These are phyloP conservation scores for Lampropteryx suffumata DNA, from an alignment of 2,888 invertebrate species.

Conservation along the genomic window DNA sequence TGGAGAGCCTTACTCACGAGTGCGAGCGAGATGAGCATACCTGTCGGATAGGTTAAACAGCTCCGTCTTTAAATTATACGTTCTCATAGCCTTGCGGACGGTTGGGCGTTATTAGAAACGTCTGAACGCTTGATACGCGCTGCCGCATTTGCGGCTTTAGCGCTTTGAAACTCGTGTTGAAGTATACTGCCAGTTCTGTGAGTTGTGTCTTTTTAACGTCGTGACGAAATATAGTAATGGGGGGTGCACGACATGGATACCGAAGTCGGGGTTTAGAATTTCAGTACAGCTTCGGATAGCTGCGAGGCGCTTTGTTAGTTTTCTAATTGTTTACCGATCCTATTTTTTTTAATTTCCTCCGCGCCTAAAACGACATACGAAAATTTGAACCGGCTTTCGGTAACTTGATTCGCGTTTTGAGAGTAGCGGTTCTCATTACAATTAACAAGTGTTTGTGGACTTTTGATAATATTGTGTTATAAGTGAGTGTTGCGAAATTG, in stretches of 20 bases:
- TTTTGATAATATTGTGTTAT: conserved; percentile 35
- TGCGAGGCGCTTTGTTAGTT: conserved; percentile 79
- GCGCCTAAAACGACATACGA: conserved; percentile 46
- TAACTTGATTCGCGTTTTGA: conserved; percentile 43
- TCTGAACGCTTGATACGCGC: conserved; percentile 31
- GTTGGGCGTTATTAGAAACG: conserved; percentile 43
- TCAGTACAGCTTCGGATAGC: conserved; percentile 83
- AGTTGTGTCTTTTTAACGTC: conserved; percentile 45
- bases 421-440: conserved; percentile 50
- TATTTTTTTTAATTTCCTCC: conserved; percentile 63
- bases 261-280: conserved; percentile 81
- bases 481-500: conserved; percentile 40
- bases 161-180: conserved; percentile 16
- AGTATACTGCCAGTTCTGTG: background rate
- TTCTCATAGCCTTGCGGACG: conserved; percentile 81
- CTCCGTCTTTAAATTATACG: conserved; percentile 82
- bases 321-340: conserved; percentile 74
- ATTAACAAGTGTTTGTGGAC: conserved; percentile 42
- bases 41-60: conserved; percentile 42
- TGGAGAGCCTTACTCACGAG: conserved; percentile 49
- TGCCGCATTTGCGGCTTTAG: conserved; percentile 41
- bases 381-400: conserved; percentile 48
- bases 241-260: conserved; percentile 82
- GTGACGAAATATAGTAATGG: conserved; percentile 78
- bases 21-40: conserved; percentile 59